phyloP scores from a whole-genome alignment of 2,113 vertebrate genomes.

The Brevimyrus niger region DNA sequence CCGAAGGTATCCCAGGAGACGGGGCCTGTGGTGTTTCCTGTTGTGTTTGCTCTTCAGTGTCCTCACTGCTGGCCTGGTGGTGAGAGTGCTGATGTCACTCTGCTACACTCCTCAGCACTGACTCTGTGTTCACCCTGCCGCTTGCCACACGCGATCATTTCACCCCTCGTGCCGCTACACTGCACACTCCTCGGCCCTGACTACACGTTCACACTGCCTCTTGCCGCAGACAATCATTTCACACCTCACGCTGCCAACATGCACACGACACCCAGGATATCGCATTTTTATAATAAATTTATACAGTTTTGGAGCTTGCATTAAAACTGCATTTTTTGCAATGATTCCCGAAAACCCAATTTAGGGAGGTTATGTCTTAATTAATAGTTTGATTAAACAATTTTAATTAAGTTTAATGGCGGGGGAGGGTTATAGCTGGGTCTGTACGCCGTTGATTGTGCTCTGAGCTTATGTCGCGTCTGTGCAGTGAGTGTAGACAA shows the following conservation, averaged over 20 bases:
- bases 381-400: background rate
- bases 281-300: background rate
- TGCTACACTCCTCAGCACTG: background rate
- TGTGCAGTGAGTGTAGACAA: background rate
- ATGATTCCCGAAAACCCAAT: background rate
- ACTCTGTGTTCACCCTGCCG: background rate
- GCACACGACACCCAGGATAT: background rate
- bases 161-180: too few relatives aligned
- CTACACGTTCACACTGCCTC: background rate
- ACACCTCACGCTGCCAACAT: background rate
- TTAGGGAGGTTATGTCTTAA: background rate
- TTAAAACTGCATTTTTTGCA: background rate
- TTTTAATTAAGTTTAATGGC: background rate
- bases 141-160: too few relatives aligned
- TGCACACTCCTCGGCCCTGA: background rate
- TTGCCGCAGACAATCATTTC: background rate
- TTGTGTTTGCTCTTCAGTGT: constrained; percentile 60
- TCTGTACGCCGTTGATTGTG: background rate
- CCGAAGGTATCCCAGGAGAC: constrained; percentile 68
- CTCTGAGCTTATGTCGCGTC: background rate
- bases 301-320: background rate
- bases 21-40: constrained; percentile 70
- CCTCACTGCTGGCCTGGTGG: constrained; percentile 67
- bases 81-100: constrained; percentile 38
- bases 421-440: background rate